phyloP scores from a whole-genome alignment of 2,113 vertebrate species.

The Salvelinus alpinus region DNA sequence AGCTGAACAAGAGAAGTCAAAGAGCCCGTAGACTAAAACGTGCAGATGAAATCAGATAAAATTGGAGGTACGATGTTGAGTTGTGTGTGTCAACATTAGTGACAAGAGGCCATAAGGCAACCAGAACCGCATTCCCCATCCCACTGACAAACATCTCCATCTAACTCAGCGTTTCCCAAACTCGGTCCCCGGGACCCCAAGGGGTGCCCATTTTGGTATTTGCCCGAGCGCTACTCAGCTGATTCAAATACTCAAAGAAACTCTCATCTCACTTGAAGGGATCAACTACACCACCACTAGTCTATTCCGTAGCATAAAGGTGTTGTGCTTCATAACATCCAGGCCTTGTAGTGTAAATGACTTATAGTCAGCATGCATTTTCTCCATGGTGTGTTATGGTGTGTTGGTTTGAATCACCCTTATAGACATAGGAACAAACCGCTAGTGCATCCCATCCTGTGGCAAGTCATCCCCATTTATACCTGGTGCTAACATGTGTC shows the following conservation, averaged over 20 bases:
- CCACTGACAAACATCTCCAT: background rate
- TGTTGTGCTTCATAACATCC: background rate
- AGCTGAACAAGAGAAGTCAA: background rate
- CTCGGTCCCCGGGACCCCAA: no score
- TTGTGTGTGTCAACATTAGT: constrained; percentile 1
- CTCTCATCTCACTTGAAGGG: background rate
- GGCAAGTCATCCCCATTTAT: background rate
- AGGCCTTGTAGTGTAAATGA: background rate
- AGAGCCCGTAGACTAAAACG: background rate
- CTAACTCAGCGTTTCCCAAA: background rate
- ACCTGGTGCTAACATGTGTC: no score
- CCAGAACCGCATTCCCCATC: constrained; percentile 7
- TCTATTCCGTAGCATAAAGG: no score
- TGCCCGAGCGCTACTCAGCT: no score
- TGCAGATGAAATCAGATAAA: background rate
- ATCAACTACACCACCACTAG: background rate
- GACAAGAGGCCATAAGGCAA: background rate
- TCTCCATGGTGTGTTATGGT: no score
- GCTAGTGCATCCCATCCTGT: background rate
- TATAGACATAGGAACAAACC: background rate
- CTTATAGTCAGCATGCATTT: background rate
- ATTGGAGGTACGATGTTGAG: constrained; percentile 9
- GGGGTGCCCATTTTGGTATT: no score
- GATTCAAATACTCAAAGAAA: no score
- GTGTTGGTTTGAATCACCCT: background rate